Percentiles rank a stretch among this genome's conserved stretches.
Conservation (phyloP, 2,888 invertebrate species). For the Beris morrisii region DNA sequence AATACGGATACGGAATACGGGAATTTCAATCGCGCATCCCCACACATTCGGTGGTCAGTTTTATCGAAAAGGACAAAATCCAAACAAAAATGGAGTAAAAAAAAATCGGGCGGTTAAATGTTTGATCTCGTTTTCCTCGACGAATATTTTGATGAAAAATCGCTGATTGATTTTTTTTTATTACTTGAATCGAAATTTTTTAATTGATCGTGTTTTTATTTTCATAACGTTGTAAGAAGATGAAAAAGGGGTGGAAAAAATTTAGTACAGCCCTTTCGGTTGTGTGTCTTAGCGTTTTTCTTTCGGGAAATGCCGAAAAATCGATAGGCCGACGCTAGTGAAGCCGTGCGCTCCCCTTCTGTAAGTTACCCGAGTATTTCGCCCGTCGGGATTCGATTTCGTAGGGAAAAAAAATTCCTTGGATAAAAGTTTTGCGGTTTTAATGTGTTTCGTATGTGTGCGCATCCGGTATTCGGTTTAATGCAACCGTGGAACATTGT, state of each 20-base stretch:
- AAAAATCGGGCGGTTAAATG: neutral
- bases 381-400: slow-evolving; percentile 10
- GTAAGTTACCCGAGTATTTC: neutral
- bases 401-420: too few relatives aligned
- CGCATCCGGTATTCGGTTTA: too few relatives aligned
- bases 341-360: slow-evolving; percentile 14
- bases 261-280: slow-evolving; percentile 1
- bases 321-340: slow-evolving; percentile 20
- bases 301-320: slow-evolving; percentile 22
- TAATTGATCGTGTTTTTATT: neutral
- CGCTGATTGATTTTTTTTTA: neutral
- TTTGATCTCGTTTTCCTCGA: neutral
- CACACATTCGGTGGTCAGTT: too few relatives aligned
- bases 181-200: neutral
- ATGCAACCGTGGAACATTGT: too few relatives aligned
- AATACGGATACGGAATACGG: neutral
- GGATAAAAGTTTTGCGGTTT: too few relatives aligned
- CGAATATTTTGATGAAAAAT: neutral
- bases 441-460: too few relatives aligned
- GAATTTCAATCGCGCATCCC: too few relatives aligned
- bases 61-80: neutral
- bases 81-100: too few relatives aligned
- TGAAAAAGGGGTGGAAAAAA: slow-evolving; percentile 12
- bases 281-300: slow-evolving; percentile 21
- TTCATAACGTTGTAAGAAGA: slow-evolving; percentile 5